These are phyloP conservation scores for Hymenochirus boettgeri DNA, from an alignment of 2,113 vertebrate species.

Conservation along the genomic window DNA sequence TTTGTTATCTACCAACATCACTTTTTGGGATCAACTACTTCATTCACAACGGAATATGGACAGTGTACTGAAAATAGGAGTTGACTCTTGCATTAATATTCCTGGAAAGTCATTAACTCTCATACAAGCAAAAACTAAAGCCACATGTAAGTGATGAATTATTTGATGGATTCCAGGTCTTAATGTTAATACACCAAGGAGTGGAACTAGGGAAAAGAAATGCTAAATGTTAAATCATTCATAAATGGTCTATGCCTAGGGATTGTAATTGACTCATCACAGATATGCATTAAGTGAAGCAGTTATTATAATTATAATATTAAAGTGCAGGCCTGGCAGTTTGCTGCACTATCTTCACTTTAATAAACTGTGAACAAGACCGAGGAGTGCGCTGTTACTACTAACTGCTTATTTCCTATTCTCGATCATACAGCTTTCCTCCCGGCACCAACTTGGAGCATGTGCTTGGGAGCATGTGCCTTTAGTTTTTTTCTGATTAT, in stretches of 20 bases:
- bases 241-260: background rate
- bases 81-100: background rate
- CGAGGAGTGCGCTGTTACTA: no score
- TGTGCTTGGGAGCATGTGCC: no score
- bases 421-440: no score
- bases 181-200: background rate
- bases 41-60: no score
- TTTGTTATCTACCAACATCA: background rate
- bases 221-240: background rate
- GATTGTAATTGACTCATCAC: background rate
- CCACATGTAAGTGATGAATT: background rate
- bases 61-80: background rate
- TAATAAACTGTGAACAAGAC: no score
- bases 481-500: no score
- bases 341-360: no score
- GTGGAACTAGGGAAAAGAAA: background rate
- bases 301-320: no score
- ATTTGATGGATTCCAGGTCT: constrained; percentile 6
- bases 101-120: constrained; percentile 4
- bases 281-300: no score
- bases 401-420: no score
- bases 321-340: no score
- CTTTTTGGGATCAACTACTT: background rate
- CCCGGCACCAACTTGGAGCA: no score
- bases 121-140: background rate